These are phyloP conservation scores for Netelia melanura DNA, from an alignment of 2,888 invertebrate species.

Conservation along the genomic window DNA sequence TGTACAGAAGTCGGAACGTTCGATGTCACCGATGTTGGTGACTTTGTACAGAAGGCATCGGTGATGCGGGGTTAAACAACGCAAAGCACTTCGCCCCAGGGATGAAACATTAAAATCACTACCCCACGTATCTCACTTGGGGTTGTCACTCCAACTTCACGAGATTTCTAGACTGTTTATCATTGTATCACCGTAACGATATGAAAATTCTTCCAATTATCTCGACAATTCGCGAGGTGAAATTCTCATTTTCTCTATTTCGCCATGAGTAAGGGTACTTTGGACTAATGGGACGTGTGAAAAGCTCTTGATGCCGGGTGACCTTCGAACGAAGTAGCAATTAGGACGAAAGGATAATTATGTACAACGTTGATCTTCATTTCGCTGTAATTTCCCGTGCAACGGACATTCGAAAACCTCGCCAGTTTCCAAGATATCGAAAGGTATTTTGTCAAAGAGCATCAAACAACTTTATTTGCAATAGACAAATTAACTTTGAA, in stretches of 20 bases:
- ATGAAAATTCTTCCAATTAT: neutral
- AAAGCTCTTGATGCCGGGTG: slow-evolving; percentile 10
- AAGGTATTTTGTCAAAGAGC: neutral
- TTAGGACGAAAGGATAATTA: neutral
- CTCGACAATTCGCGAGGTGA: neutral
- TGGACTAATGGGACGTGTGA: slow-evolving; percentile 17
- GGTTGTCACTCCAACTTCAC: slow-evolving; percentile 47
- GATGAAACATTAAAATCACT: slow-evolving; percentile 45
- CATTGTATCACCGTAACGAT: slow-evolving; percentile 3
- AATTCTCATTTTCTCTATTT: neutral
- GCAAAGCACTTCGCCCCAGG: slow-evolving; percentile 10
- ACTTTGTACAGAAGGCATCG: slow-evolving; percentile 43
- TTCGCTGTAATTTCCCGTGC: neutral
- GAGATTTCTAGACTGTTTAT: slow-evolving; percentile 24
- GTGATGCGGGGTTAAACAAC: neutral
- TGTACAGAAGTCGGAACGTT: slow-evolving; percentile 19
- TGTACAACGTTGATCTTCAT: slow-evolving; percentile 35
- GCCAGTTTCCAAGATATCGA: neutral
- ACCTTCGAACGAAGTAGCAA: neutral
- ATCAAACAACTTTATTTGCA: too few relatives aligned
- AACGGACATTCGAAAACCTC: slow-evolving; percentile 13
- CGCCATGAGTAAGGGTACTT: neutral
- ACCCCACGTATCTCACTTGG: neutral
- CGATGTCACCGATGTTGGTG: slow-evolving; percentile 36
- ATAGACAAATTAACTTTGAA: too few relatives aligned